These are phyloP conservation scores for Troglohyphantes excavatus DNA, from an alignment of 2,888 invertebrate genomes.

Conservation along the genomic window DNA sequence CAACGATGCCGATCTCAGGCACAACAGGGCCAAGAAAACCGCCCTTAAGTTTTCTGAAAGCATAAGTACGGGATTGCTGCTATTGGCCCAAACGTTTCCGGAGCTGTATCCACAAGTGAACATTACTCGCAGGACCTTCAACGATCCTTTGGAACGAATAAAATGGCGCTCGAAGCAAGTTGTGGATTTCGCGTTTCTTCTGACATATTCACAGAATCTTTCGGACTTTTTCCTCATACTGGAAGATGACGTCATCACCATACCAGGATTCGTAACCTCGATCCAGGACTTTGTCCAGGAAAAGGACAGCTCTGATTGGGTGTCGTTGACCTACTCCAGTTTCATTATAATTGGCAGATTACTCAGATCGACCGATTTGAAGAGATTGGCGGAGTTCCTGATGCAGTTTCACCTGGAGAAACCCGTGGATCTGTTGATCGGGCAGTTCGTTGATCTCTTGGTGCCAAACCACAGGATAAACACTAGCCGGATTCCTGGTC, in stretches of 20 bases:
- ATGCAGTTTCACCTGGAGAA: conserved; percentile 81
- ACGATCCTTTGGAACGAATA: conserved; percentile 82
- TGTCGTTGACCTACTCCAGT: conserved; percentile 82
- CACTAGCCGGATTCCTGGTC: conserved; percentile 81
- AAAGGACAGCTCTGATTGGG: conserved; percentile 80
- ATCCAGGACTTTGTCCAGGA: conserved; percentile 81
- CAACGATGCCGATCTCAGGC: conserved; percentile 81
- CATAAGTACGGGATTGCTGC: conserved; percentile 82
- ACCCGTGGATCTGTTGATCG: conserved; percentile 81
- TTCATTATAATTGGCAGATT: conserved; percentile 82
- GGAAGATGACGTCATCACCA: conserved; percentile 83
- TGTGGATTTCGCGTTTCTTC: conserved; percentile 83
- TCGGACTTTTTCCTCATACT: conserved; percentile 82
- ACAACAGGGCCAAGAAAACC: conserved; percentile 77
- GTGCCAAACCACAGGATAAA: conserved; percentile 80
- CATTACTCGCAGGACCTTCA: conserved; percentile 81
- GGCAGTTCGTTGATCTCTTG: conserved; percentile 81
- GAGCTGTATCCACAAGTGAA: conserved; percentile 81
- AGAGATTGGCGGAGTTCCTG: conserved; percentile 80
- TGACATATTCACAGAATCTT: conserved; percentile 81
- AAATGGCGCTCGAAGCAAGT: conserved; percentile 83
- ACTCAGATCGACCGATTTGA: conserved; percentile 81
- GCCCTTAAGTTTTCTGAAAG: conserved; percentile 80
- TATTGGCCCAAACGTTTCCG: conserved; percentile 81
- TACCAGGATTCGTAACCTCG: conserved; percentile 81